Evolutionary conservation across 1,140 invertebrate genomes (phyloP), one percentile per base, ranked within the genome.

Genomic region (Physella acuta): DNA sequence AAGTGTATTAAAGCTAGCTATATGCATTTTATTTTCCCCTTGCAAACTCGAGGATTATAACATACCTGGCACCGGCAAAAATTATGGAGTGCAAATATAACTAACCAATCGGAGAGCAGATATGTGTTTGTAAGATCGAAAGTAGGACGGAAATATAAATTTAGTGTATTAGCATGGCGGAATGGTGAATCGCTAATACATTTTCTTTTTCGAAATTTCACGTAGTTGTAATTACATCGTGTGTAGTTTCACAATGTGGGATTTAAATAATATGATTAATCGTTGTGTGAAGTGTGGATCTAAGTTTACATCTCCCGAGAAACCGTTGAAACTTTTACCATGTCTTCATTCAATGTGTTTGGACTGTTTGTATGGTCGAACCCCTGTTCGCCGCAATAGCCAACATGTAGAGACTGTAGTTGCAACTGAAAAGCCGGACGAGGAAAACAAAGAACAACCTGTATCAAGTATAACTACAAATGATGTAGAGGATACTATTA

Each of bases 261-360:
- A 61, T 16, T 39, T 72, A 36, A 53, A 58, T 16, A 68, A 69
- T 44, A 60, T 73, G 24, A 52, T 78, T 17, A 71, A 73, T 49
- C 34, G 68, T n/a, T 81, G 79, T 66, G 75, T 75, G 11, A 65
- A 91, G 79, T 92, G 91, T 81, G 86, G 87, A n/a, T 88, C 89
- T 78, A 81, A 85, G 31, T 86, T 92, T 49, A 84, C 86, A 17
- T 78, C 86, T 44, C 84, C 86, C 20, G 78, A 87, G 31, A 87
- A 84, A 77, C 86, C 88, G 51, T 92, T 92, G 0, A 93, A 93
- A 84, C 86, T 94, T 33, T 85, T 95, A 67, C 92, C 93, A 81
- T 95, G 93, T 82, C 87, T 95, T 63, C 93, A 95, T 83, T 91
- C 92, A 37, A 89, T 91, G 53, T 95, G 93, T 81, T 87, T 89